These are phyloP conservation scores for Maniola jurtina DNA, from an alignment of 1,140 invertebrate species.

Conservation along the genomic window DNA sequence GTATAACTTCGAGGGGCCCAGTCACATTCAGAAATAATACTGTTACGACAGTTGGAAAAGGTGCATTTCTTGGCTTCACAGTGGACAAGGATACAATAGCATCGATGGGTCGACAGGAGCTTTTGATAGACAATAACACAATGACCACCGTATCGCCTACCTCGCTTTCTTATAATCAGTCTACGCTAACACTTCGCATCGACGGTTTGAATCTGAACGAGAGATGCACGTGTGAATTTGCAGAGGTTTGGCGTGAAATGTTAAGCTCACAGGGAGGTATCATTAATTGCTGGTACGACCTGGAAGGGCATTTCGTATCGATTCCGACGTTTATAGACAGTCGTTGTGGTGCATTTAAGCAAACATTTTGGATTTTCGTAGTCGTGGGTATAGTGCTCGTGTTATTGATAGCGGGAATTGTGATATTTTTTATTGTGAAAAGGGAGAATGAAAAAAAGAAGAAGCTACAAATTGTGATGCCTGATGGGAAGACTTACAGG, in stretches of 20 bases:
- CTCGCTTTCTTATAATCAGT: slow-evolving; percentile 80
- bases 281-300: slow-evolving; percentile 62
- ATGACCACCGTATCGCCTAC: slow-evolving; percentile 78
- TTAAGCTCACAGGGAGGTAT: slow-evolving; percentile 54
- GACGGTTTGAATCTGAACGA: slow-evolving; percentile 81
- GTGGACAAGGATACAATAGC: slow-evolving; percentile 72
- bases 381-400: slow-evolving; percentile 64
- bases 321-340: slow-evolving; percentile 60
- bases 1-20: slow-evolving; percentile 80
- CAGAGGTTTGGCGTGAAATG: slow-evolving; percentile 63
- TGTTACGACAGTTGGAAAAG: slow-evolving; percentile 78
- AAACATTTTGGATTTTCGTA: slow-evolving; percentile 70
- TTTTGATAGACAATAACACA: slow-evolving; percentile 84
- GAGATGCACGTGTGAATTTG: slow-evolving; percentile 80
- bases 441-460: slow-evolving; percentile 69
- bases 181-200: slow-evolving; percentile 78
- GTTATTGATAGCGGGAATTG: slow-evolving; percentile 54
- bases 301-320: slow-evolving; percentile 60
- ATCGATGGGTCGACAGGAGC: slow-evolving; percentile 63
- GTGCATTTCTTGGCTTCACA: slow-evolving; percentile 82
- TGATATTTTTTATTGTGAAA: slow-evolving; percentile 62
- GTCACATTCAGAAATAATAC: slow-evolving; percentile 84
- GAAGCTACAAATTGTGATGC: slow-evolving; percentile 84
- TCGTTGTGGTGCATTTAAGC: slow-evolving; percentile 63
- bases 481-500: slow-evolving; percentile 88